Evolutionary conservation across 2,113 vertebrate genomes (phyloP).

Genomic region (Apodemus speciosus): DNA sequence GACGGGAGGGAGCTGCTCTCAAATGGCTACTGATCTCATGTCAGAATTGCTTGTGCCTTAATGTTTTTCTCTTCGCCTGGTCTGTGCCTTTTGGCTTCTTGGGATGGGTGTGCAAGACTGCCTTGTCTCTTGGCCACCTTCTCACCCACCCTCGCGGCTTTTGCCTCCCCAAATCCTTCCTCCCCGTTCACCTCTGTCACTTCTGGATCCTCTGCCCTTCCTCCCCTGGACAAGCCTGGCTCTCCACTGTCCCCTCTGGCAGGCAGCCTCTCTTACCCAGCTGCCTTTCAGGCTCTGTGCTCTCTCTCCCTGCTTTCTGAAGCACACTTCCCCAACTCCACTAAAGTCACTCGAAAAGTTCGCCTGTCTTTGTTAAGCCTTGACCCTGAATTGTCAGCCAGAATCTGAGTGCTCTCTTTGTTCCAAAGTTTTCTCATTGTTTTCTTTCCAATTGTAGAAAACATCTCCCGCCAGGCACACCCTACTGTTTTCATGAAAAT

Average conservation of each 20-base stretch:
- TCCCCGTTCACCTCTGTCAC: background rate
- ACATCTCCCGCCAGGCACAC: slow-evolving; percentile 76
- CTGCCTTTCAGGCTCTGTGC: background rate
- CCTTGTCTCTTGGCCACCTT: background rate
- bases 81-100: background rate
- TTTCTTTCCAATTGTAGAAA: slow-evolving; percentile 73
- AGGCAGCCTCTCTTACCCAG: background rate
- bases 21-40: background rate
- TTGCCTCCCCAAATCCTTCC: background rate
- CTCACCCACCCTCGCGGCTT: background rate
- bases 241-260: background rate
- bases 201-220: background rate
- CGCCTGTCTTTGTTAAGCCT: slow-evolving; percentile 52
- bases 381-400: slow-evolving; percentile 46
- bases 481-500: slow-evolving; percentile 80
- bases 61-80: background rate
- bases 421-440: slow-evolving; percentile 76
- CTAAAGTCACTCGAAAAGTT: slow-evolving; percentile 30
- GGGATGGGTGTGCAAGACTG: background rate
- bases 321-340: background rate
- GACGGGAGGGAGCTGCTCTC: background rate
- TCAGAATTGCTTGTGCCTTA: background rate
- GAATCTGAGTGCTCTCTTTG: slow-evolving; percentile 72
- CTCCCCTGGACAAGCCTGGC: background rate
- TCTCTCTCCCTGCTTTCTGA: background rate